phyloP scores from a whole-genome alignment of 1,140 invertebrate genomes.

The Cryptotermes secundus region DNA sequence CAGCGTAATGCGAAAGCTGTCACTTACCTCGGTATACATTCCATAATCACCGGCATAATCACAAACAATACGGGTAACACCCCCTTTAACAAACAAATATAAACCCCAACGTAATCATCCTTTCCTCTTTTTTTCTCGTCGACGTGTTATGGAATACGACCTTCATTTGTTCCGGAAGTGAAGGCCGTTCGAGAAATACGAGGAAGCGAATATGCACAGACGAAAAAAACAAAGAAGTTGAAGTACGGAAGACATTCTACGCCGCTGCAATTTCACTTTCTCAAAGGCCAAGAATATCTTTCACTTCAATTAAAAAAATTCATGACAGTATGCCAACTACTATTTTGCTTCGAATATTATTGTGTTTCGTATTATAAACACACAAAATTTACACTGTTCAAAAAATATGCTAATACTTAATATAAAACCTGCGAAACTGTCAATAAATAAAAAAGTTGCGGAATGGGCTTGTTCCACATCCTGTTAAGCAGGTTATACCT shows the following conservation, averaged over 20 bases:
- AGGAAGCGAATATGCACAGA: not conserved
- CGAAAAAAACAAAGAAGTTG: not conserved
- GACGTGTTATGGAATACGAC: constrained; percentile 21
- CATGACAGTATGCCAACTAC: too few relatives aligned
- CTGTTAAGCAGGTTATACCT: too few relatives aligned
- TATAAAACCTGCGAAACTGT: too few relatives aligned
- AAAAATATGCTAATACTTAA: too few relatives aligned
- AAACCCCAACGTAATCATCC: not conserved
- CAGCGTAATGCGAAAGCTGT: not conserved
- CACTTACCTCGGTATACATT: not conserved
- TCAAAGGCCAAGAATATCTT: too few relatives aligned
- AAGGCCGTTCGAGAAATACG: constrained; percentile 17
- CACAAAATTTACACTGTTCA: too few relatives aligned
- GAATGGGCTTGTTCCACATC: too few relatives aligned
- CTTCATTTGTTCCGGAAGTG: constrained; percentile 29
- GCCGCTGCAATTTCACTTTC: too few relatives aligned
- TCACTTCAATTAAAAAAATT: too few relatives aligned
- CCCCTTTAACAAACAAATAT: not conserved
- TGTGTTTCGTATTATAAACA: too few relatives aligned
- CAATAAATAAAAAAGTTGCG: too few relatives aligned
- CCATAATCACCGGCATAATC: not conserved
- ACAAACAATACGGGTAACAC: not conserved
- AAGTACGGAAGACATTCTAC: not conserved
- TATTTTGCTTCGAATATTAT: too few relatives aligned
- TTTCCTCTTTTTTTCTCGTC: not conserved